Evolutionary conservation across 2,888 invertebrate species (phyloP), one percentile per base, ranked within the genome.

Genomic region (Dione juno): DNA sequence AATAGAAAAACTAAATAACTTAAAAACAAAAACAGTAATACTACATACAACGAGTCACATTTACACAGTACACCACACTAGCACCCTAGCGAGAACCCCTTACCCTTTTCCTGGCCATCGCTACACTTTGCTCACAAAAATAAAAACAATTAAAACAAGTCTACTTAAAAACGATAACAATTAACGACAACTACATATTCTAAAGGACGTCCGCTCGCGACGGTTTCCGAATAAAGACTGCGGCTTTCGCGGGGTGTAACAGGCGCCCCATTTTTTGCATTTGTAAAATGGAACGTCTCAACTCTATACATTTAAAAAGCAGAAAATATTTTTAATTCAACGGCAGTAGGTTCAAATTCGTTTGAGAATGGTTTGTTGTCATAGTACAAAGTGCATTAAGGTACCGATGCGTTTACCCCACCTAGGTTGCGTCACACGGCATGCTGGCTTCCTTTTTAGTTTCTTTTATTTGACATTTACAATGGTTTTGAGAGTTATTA

Each of bases 71-170:
- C 28, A 64, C 52, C 61, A 54, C 68, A 37, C 66, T 43, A 57
- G 50, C 64, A 68, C 67, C 67, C 72, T 58, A 70, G 58, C 67
- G 53, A 58, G 48, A 68, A 63, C 74, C 80, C 83, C 89, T 89
- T 89, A 91, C 90, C 90, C 91, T 81, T 87, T 90, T 90, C 82
- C 85, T 90, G 87, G 90, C 91, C 91, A 91, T 90, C 77, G 82
- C 80, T 77, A 75, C 74, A 76, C 72, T 63, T 66, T 35, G 75
- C 76, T 79, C 82, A 80, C 75, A 77, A 76, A 80, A 72, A 73
- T 1, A 63, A 35, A 50, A 48, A 50, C 64, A 40, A 50, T 64
- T 64, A 19, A 50, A 64, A 52, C 48, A 19, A 64, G 16, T 64
- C 48, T 50, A 9, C 21, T 64, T 11, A 64, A 52, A 64, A 64